Evolutionary conservation across 2,113 vertebrate species (phyloP).

Genomic region (Bambusicola thoracicus): DNA sequence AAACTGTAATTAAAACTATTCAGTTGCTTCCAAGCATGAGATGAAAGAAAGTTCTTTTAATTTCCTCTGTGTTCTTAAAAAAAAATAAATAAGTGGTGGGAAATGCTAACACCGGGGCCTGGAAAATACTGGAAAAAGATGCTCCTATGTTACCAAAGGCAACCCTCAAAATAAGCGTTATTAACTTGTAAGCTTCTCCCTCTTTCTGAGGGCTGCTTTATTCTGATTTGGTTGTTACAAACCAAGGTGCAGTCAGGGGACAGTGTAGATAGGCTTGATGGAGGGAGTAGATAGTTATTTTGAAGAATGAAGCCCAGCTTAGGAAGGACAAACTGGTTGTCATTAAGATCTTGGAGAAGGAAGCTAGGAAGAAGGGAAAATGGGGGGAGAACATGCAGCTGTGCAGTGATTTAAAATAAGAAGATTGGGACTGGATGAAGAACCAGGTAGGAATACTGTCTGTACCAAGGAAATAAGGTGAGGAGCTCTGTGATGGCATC

Average conservation of each 20-base stretch:
- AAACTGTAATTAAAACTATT: slow-evolving; percentile 52
- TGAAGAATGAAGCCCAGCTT: background rate
- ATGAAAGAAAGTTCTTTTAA: background rate
- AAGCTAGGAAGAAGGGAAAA: background rate
- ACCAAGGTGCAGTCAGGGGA: background rate
- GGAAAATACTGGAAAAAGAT: background rate
- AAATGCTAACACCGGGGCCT: background rate
- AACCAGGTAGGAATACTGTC: background rate
- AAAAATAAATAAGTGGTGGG: background rate
- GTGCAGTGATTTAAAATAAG: background rate
- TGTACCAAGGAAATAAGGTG: background rate
- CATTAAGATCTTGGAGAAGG: background rate
- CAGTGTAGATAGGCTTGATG: background rate
- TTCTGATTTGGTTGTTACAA: background rate
- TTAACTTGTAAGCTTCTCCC: background rate
- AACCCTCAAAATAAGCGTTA: background rate
- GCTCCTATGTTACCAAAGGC: background rate
- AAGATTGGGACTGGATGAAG: background rate
- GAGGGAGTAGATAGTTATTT: background rate
- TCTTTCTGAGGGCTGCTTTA: background rate
- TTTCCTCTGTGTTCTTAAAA: background rate
- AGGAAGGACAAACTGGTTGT: background rate
- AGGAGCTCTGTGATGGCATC: background rate
- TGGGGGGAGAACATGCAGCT: background rate
- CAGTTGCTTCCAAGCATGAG: slow-evolving; percentile 19